Conservation (phyloP, 2,888 invertebrate species). For the Colletes collaris region DNA sequence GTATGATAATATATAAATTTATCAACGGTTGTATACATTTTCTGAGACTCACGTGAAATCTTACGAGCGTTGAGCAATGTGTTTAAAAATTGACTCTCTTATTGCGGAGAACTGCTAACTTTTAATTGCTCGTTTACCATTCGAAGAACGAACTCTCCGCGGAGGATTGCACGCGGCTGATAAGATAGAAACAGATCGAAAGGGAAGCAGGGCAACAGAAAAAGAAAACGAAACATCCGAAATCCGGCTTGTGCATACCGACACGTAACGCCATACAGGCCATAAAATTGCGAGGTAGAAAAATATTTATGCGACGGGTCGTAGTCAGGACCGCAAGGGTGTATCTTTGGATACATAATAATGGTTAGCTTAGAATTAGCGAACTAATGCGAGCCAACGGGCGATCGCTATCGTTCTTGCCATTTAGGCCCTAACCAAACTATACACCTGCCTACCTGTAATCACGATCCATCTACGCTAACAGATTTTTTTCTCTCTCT, state of each 20-base stretch:
- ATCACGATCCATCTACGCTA: constrained; percentile 63
- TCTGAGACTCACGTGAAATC: too few species aligned
- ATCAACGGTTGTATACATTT: too few species aligned
- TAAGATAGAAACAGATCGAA: neutral
- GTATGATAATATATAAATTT: too few species aligned
- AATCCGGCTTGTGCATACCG: constrained; percentile 12
- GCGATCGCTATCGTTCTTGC: constrained; percentile 73
- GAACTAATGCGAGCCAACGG: constrained; percentile 67
- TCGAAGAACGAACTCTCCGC: neutral
- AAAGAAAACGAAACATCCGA: neutral
- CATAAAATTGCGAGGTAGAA: constrained; percentile 17
- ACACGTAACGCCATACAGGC: constrained; percentile 7
- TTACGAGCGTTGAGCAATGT: too few species aligned
- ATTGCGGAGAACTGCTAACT: neutral
- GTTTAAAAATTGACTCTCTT: neutral
- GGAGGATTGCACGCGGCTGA: neutral
- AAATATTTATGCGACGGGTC: constrained; percentile 32
- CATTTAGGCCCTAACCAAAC: constrained; percentile 70
- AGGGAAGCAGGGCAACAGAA: neutral
- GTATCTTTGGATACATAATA: constrained; percentile 62
- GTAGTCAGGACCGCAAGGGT: constrained; percentile 19
- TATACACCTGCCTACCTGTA: constrained; percentile 75
- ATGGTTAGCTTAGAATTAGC: constrained; percentile 73
- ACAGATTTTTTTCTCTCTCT: constrained; percentile 59
- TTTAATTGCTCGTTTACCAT: constrained; percentile 1